Base-by-base conservation (phyloP, 2,113 vertebrate species). In the Oophaga pumilio region DNA sequence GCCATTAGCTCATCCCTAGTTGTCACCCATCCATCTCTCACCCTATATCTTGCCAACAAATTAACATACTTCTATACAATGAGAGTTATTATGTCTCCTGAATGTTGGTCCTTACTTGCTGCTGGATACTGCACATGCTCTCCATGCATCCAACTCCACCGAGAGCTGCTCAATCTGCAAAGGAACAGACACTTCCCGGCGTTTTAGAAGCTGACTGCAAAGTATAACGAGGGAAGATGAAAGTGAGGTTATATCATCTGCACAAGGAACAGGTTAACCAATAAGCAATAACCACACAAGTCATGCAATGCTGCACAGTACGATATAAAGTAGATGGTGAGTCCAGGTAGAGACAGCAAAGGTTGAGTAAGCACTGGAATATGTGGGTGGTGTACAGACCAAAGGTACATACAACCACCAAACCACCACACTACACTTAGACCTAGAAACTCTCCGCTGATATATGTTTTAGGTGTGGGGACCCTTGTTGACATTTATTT, bases 151-250 rank as follows among this genome's bases (percentile, higher is more conserved):
- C 90, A 99, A 90, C 87, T 99, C 98, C 86, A 94, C 91, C 2
- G 97, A 97, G 86, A 99, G 95, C 90, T 96, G 96, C 85, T 97
- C 95, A 11, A 98, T 97, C 94, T 95, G 95, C 90, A 99, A 90
- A 79, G 98, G 98, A 71, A 99, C 95, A 28, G 94, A 94, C 17
- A 99, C 98, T 59, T 97, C 95, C 60, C 97, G 94, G 60, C 97
- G 94, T 93, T 98, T 99, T 91, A 99, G 90, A 90, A 99, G 94
- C 94, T 99, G 98, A 90, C 98, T 99, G 91, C 88, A 93, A 94
- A 84, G 64, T 8, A 87, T 88, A 24, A 52, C 59, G 91, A 18
- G 87, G 18, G 2, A 86, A 89, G 90, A 89, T 86, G 43, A 81
- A 43, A 0, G 15, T 3, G 53, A 6, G 6, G 22, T n/a, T 2